Percentiles rank a stretch among this genome's conserved stretches.
Conservation (phyloP, 1,140 invertebrate genomes). For the Venustaconcha ellipsiformis region DNA sequence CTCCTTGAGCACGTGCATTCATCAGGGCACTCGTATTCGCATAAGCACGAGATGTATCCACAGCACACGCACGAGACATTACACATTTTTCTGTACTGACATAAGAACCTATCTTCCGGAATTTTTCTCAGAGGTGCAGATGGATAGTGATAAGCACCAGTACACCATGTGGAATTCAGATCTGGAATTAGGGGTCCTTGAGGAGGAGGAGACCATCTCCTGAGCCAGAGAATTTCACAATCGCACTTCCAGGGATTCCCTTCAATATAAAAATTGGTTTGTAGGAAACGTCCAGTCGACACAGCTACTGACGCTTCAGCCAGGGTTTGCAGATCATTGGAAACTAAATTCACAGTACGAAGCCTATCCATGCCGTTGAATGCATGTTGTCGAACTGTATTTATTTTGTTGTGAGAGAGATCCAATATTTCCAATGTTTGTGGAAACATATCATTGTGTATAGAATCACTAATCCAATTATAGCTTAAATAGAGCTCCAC, state of each 20-base stretch:
- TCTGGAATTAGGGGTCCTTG: conserved; percentile 21
- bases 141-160: conserved; percentile 13
- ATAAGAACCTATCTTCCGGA: conserved; percentile 23
- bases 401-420: conserved; percentile 14
- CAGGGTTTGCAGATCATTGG: conserved; percentile 9
- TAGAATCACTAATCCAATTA: conserved; percentile 21
- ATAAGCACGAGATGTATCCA: conserved; percentile 22
- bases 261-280: conserved; percentile 22
- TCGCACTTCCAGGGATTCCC: conserved; percentile 26
- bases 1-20: conserved; percentile 19
- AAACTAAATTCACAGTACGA: conserved; percentile 17
- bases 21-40: conserved; percentile 24
- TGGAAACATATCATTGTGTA: conserved; percentile 19
- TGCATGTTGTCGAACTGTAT: conserved; percentile 6
- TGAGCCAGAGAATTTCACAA: conserved; percentile 20
- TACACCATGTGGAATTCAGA: conserved; percentile 20
- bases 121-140: not conserved
- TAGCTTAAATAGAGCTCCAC: conserved; percentile 22
- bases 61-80: conserved; percentile 13
- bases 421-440: conserved; percentile 20
- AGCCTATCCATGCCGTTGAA: conserved; percentile 16
- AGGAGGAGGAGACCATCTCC: conserved; percentile 17
- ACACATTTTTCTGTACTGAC: conserved; percentile 21
- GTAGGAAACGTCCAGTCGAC: conserved; percentile 13
- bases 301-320: conserved; percentile 10